A percentile compares a stretch with the other conserved stretches of the same genome.
Evolutionary conservation across 2,113 vertebrate genomes (phyloP).

Genomic region (Eulacestoma nigropectus): DNA sequence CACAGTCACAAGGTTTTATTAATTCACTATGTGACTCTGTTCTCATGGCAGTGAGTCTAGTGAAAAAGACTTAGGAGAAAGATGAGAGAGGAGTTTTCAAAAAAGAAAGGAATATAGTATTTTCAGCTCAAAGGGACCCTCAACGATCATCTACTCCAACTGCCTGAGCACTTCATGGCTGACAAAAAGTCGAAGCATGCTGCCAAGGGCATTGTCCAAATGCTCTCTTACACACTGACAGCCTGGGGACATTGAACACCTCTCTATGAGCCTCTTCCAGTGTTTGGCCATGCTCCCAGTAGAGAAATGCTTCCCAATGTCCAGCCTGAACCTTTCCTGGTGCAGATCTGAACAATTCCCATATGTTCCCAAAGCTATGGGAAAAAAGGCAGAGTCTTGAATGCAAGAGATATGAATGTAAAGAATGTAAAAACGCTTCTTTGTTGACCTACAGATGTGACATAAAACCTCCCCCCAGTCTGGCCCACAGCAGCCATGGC

Average conservation of each 20-base stretch:
- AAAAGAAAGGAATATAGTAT: not conserved
- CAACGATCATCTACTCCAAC: accelerated
- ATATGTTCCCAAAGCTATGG: accelerated
- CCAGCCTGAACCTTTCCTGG: not conserved
- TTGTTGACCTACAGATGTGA: not conserved
- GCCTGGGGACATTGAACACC: accelerated
- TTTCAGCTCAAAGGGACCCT: not conserved
- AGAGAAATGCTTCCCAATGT: not conserved
- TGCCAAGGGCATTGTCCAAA: not conserved
- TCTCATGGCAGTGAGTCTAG: not conserved
- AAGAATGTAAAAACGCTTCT: not conserved
- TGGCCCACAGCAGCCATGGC: not conserved
- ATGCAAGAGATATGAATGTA: not conserved
- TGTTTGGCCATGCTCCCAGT: not conserved
- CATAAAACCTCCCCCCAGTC: not conserved
- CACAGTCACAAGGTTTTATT: not conserved
- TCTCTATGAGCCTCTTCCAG: not conserved
- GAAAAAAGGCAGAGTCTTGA: not conserved
- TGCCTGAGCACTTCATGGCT: not conserved
- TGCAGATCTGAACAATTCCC: not conserved
- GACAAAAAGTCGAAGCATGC: not conserved
- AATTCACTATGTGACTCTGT: not conserved
- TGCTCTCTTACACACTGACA: not conserved
- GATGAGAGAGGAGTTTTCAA: not conserved
- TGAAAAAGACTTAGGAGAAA: not conserved